Conservation (phyloP, 2,888 invertebrate genomes). For the Parthenolecanium corni region DNA sequence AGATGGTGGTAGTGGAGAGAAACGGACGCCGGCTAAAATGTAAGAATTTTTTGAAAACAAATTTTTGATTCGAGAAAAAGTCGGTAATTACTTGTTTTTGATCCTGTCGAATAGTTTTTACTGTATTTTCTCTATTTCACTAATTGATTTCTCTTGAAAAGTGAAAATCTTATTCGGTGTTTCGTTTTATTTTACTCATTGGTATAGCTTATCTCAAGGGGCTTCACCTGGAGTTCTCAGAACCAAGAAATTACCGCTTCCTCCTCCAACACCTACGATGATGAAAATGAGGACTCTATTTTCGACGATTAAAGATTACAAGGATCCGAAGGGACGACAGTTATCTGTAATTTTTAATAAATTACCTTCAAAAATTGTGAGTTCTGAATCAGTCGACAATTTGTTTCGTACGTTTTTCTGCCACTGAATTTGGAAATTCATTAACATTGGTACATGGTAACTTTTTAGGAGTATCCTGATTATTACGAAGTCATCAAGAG, state of each 20-base stretch:
- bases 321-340: conserved; percentile 75
- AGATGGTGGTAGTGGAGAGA: conserved; percentile 53
- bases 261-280: conserved; percentile 32
- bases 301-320: conserved; percentile 79
- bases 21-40: conserved; percentile 32
- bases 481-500: conserved; percentile 95
- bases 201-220: not conserved
- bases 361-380: conserved; percentile 73
- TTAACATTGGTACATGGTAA: too few relatives aligned
- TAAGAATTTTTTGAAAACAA: conserved; percentile 14
- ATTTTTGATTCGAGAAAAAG: conserved; percentile 24
- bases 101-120: too few relatives aligned
- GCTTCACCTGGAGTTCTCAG: conserved; percentile 12
- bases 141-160: too few relatives aligned
- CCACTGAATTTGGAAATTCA: too few relatives aligned
- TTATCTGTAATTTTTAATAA: conserved; percentile 90
- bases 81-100: too few relatives aligned
- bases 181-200: too few relatives aligned
- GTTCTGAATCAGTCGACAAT: too few relatives aligned
- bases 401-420: too few relatives aligned
- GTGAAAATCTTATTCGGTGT: too few relatives aligned
- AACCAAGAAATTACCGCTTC: conserved; percentile 31
- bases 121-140: too few relatives aligned
- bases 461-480: conserved; percentile 72
- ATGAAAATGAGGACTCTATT: conserved; percentile 75